phyloP scores from a whole-genome alignment of 1,140 invertebrate species.

The silkworm (Bombyx mori) region DNA sequence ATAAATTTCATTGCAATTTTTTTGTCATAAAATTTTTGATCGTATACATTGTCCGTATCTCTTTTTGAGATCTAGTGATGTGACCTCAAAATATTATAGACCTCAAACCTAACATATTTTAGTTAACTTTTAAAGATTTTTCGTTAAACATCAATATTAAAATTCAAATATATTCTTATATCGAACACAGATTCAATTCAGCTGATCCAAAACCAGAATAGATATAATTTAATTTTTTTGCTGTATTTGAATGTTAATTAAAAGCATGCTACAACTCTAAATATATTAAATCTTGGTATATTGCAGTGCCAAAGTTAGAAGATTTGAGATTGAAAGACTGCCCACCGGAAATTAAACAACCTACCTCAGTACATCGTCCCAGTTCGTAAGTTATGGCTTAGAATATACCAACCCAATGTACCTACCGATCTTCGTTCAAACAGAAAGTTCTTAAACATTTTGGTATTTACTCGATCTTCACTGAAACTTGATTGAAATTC shows the following conservation, averaged over 20 bases:
- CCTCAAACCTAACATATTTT: too few relatives aligned
- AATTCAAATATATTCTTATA: too few relatives aligned
- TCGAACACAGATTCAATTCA: too few relatives aligned
- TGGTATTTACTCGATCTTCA: neutral
- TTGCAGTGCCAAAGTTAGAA: conserved; percentile 72
- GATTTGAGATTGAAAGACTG: conserved; percentile 72
- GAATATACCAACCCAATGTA: neutral
- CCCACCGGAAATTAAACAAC: conserved; percentile 72
- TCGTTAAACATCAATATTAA: too few relatives aligned
- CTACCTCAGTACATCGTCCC: conserved; percentile 74
- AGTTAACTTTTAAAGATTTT: too few relatives aligned
- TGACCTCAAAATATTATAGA: too few relatives aligned
- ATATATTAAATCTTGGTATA: conserved; percentile 15
- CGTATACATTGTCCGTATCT: too few relatives aligned
- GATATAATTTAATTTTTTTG: neutral
- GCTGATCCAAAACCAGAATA: neutral
- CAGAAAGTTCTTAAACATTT: too few relatives aligned
- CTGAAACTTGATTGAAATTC: neutral
- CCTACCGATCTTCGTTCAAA: neutral
- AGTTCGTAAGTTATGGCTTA: conserved; percentile 64
- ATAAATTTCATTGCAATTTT: too few relatives aligned
- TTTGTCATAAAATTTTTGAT: too few relatives aligned
- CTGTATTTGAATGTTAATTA: neutral
- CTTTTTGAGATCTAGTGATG: too few relatives aligned
- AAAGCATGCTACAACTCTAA: too few relatives aligned